phyloP scores from a whole-genome alignment of 2,888 invertebrate species.

The Sarcophaga caerulescens region DNA sequence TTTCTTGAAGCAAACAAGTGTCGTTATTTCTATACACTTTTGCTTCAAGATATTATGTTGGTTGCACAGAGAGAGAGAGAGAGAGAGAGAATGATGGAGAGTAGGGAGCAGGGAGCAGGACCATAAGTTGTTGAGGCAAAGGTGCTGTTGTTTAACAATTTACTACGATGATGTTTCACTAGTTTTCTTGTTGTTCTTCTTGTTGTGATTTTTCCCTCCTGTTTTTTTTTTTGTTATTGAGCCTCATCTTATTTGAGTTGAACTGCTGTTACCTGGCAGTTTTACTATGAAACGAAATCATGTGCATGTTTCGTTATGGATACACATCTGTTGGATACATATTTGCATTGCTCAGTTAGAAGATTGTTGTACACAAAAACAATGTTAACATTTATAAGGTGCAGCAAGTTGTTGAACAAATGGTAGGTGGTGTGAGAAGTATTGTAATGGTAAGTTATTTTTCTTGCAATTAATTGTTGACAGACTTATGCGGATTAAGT shows the following conservation, averaged over 20 bases:
- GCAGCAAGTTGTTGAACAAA: not conserved
- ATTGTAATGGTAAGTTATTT: not conserved
- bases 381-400: conserved; percentile 12
- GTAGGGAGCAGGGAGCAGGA: not conserved
- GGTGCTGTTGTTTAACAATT: not conserved
- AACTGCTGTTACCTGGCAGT: not conserved
- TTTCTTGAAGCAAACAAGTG: conserved; percentile 25
- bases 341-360: conserved; percentile 9
- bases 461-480: too few relatives aligned
- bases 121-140: not conserved
- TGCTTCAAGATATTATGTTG: not conserved
- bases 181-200: not conserved
- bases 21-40: not conserved
- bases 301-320: not conserved
- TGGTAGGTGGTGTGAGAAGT: not conserved
- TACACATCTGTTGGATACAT: conserved; percentile 8
- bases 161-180: not conserved
- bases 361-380: conserved; percentile 18
- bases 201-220: not conserved
- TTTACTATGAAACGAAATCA: conserved; percentile 38
- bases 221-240: not conserved
- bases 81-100: too few relatives aligned
- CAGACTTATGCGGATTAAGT: too few relatives aligned
- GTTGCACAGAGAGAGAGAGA: not conserved
- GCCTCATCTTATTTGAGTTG: not conserved